phyloP scores from a whole-genome alignment of 2,888 invertebrate species.

The Ganaspis brasiliensis region DNA sequence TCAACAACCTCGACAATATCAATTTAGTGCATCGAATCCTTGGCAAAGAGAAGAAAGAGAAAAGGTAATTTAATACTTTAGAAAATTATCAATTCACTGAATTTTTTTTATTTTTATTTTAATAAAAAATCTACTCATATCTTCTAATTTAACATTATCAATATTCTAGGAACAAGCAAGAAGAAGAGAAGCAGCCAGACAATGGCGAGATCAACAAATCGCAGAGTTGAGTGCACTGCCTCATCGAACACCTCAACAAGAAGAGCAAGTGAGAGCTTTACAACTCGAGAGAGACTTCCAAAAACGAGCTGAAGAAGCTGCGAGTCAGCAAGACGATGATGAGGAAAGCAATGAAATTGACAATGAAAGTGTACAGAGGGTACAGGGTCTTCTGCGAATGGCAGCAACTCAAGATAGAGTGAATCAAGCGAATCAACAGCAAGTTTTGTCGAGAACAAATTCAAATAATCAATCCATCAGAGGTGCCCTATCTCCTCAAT shows the following conservation, averaged over 20 bases:
- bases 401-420: slow-evolving; percentile 77
- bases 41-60: slow-evolving; percentile 97
- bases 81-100: background rate
- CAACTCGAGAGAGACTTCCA: slow-evolving; percentile 97
- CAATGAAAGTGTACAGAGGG: slow-evolving; percentile 79
- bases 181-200: slow-evolving; percentile 88
- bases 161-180: slow-evolving; percentile 84
- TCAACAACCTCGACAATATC: slow-evolving; percentile 80
- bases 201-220: slow-evolving; percentile 94
- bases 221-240: slow-evolving; percentile 87
- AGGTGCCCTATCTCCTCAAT: slow-evolving; percentile 74
- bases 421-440: slow-evolving; percentile 63
- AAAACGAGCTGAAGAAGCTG: slow-evolving; percentile 91
- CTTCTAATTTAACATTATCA: background rate
- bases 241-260: slow-evolving; percentile 89
- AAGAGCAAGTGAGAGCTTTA: slow-evolving; percentile 93
- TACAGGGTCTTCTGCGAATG: slow-evolving; percentile 82
- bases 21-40: slow-evolving; percentile 86
- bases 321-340: slow-evolving; percentile 87
- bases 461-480: slow-evolving; percentile 72
- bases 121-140: background rate
- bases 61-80: slow-evolving; percentile 79
- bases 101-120: background rate
- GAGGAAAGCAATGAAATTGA: slow-evolving; percentile 80
- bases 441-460: slow-evolving; percentile 69